A percentile compares a stretch with the other conserved stretches of the same genome.
Conservation (phyloP, 1,140 invertebrate species). For the Drosophila aff. region DNA sequence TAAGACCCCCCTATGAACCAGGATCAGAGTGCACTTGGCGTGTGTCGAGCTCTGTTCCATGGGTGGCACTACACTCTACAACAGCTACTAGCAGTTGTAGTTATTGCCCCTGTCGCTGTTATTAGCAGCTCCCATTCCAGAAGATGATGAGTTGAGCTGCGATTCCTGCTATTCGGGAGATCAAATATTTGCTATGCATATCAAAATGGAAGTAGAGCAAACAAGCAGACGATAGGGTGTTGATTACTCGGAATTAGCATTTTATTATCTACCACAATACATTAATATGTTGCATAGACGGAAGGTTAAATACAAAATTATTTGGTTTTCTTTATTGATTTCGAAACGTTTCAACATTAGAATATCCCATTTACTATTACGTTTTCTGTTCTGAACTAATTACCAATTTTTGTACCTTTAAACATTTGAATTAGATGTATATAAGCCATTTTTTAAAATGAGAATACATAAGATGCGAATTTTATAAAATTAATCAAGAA, state of each 20-base stretch:
- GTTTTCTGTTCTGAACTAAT: no score
- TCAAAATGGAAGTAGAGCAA: background rate
- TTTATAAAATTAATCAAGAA: background rate
- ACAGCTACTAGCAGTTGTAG: conserved; percentile 10
- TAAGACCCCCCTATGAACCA: background rate
- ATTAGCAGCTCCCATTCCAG: conserved; percentile 47
- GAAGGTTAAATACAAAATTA: background rate
- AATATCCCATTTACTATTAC: background rate
- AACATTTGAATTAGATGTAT: no score
- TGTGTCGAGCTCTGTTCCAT: conserved; percentile 45
- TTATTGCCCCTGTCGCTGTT: conserved; percentile 29
- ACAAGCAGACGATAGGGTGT: background rate
- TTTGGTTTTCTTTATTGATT: no score
- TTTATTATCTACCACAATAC: no score
- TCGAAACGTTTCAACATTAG: background rate
- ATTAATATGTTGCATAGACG: background rate
- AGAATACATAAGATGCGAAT: no score
- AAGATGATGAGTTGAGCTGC: conserved; percentile 52
- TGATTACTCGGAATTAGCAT: conserved; percentile 6
- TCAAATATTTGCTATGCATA: conserved; percentile 9
- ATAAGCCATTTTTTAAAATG: no score
- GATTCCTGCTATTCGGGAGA: conserved; percentile 10
- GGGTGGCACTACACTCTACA: conserved; percentile 7
- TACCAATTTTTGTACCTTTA: no score
- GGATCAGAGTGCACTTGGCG: conserved; percentile 64